Evolutionary conservation across 2,888 invertebrate species (phyloP).

Genomic region (Polymixis lichenea): DNA sequence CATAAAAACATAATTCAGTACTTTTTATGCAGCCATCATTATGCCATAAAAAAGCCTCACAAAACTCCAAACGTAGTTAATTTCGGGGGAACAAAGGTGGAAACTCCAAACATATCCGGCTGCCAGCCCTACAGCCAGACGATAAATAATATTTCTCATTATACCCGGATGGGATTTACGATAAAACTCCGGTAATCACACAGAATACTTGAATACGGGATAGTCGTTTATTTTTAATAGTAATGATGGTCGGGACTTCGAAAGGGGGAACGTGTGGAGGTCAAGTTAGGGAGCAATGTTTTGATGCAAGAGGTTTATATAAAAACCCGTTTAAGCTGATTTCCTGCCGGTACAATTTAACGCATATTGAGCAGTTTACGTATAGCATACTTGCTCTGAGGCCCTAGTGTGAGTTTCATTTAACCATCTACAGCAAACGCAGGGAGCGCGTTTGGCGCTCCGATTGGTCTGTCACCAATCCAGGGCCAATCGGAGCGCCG

Average conservation of each 20-base stretch:
- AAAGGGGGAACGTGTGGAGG: not conserved
- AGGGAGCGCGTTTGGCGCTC: no score
- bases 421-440: no score
- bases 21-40: constrained; percentile 35
- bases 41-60: constrained; percentile 17
- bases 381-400: no score
- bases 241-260: constrained; percentile 28
- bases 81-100: constrained; percentile 36
- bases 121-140: constrained; percentile 61
- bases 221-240: constrained; percentile 61
- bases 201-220: constrained; percentile 63
- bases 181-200: constrained; percentile 73
- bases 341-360: not conserved
- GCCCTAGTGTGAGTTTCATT: no score
- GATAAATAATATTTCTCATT: constrained; percentile 88
- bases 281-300: not conserved
- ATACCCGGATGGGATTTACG: constrained; percentile 74
- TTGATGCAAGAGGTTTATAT: not conserved
- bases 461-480: no score
- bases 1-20: constrained; percentile 23
- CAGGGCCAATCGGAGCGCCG: no score
- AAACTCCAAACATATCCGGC: constrained; percentile 43
- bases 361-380: not conserved
- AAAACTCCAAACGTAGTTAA: constrained; percentile 39
- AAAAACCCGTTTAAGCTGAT: not conserved